phyloP scores from a whole-genome alignment of 2,888 invertebrate genomes.

The Lapara coniferarum region DNA sequence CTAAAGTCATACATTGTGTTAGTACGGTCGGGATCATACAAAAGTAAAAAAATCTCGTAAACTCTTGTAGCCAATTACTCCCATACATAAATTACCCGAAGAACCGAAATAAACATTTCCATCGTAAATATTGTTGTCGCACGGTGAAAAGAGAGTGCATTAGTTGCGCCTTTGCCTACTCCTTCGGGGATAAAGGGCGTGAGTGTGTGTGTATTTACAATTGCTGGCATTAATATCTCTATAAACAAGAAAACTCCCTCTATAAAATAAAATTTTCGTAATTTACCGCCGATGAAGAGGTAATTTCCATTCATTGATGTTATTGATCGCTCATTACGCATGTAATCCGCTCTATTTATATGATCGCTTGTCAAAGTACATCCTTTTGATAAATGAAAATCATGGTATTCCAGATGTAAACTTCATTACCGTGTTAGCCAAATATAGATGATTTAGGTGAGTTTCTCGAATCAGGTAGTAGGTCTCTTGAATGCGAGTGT shows the following conservation, averaged over 20 bases:
- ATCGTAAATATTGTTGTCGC: background rate
- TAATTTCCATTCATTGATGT: constrained; percentile 18
- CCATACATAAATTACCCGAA: background rate
- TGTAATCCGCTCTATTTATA: constrained; percentile 13
- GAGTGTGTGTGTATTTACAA: no score
- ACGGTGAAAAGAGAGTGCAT: no score
- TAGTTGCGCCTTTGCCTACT: no score
- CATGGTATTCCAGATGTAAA: background rate
- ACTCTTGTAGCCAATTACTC: no score
- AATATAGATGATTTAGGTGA: background rate
- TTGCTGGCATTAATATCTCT: background rate
- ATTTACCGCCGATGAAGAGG: background rate
- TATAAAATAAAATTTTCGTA: no score
- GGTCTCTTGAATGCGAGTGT: no score
- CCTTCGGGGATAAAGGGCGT: no score
- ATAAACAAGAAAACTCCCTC: constrained; percentile 8
- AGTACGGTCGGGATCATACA: background rate
- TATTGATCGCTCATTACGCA: constrained; percentile 23
- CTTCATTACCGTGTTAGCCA: background rate
- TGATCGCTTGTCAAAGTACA: background rate
- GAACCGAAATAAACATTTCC: background rate
- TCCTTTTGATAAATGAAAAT: constrained; percentile 7
- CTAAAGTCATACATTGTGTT: no score
- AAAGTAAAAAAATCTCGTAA: background rate
- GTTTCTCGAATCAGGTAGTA: no score